A percentile compares a stretch with the other conserved stretches of the same genome.
These are phyloP conservation scores for Neodontobutis hainanensis DNA, from an alignment of 2,113 vertebrate species.

Conservation along the genomic window DNA sequence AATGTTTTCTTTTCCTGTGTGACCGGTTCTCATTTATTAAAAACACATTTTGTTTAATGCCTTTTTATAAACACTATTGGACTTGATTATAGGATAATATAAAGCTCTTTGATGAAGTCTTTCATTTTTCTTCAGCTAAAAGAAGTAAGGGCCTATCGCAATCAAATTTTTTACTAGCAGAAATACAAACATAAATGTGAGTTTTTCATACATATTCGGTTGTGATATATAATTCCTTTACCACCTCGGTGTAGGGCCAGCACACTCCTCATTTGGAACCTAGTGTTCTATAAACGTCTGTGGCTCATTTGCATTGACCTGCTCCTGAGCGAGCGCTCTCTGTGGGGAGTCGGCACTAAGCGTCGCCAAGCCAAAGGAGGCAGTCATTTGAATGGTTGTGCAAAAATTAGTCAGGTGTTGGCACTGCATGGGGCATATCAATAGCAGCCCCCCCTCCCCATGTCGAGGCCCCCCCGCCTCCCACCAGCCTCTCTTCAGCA, in stretches of 20 bases:
- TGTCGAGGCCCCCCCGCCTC: background rate
- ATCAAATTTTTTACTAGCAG: too few relatives aligned
- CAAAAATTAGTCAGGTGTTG: constrained; percentile 76
- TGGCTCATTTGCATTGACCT: constrained; percentile 70
- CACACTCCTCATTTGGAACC: constrained; percentile 29
- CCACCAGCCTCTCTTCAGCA: constrained; percentile 21
- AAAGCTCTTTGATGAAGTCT: too few relatives aligned
- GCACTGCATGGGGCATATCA: constrained; percentile 69
- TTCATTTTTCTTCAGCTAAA: too few relatives aligned
- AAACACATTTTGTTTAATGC: too few relatives aligned
- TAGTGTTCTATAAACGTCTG: constrained; percentile 55
- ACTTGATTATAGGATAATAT: too few relatives aligned
- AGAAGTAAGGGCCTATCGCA: too few relatives aligned
- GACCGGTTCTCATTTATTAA: too few relatives aligned
- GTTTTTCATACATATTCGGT: background rate
- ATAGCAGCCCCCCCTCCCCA: constrained; percentile 33
- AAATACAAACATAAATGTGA: background rate
- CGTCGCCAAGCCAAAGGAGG: constrained; percentile 57
- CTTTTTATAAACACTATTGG: too few relatives aligned
- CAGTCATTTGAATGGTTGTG: constrained; percentile 63
- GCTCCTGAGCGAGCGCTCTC: too few relatives aligned
- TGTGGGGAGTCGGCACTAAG: constrained; percentile 58
- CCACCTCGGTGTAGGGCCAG: constrained; percentile 3
- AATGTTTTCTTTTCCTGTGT: too few relatives aligned
- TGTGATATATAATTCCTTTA: background rate